Base-by-base conservation (phyloP, 1,140 invertebrate species). In the Drosophila orosa region DNA sequence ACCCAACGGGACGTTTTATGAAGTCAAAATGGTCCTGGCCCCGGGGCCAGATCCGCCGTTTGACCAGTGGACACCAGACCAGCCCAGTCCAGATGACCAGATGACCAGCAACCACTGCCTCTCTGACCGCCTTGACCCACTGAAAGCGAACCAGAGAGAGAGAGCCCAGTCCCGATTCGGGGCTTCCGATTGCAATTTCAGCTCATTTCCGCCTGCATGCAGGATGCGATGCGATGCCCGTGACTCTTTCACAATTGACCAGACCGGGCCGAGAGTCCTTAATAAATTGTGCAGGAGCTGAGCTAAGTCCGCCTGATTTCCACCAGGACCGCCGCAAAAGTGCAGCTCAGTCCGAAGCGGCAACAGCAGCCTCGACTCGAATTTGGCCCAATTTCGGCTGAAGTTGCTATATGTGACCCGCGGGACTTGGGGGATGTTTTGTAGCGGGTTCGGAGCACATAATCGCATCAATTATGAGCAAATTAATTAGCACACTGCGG, bases 401-500 rank as follows among this genome's bases (percentile, higher is more conserved):
- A 61, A 52, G 56, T 68, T 81, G 67, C 71, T 71, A 82, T 71
- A 82, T 78, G 79, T 61, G 50, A 61, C 75, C 83, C 82, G 58
- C 45, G 83, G 84, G 79, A 66, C 29, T 45, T 48, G 61, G 56
- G 42, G 45, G 60, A 19, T 80, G 56, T 78, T 74, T 50, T 68
- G 58, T 47, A 56, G 58, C 59, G 37, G 68, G 44, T 52, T 58
- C 76, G 58, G 66, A 80, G 74, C 84, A 84, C 80, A 89, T 89
- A 89, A 89, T 89, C 77, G 77, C 84, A 89, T 89, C 84, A 89
- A 89, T 89, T 89, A 89, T 89, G 84, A 89, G 84, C 80, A 89
- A 89, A 89, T 89, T 89, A 89, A 89, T 89, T 89, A 89, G 84
- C 84, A 89, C 84, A 74, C 69, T 84, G 84, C 74, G 84, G 84